These are phyloP conservation scores for Aleiodes leptofemur DNA, from an alignment of 2,888 invertebrate genomes.

Conservation along the genomic window DNA sequence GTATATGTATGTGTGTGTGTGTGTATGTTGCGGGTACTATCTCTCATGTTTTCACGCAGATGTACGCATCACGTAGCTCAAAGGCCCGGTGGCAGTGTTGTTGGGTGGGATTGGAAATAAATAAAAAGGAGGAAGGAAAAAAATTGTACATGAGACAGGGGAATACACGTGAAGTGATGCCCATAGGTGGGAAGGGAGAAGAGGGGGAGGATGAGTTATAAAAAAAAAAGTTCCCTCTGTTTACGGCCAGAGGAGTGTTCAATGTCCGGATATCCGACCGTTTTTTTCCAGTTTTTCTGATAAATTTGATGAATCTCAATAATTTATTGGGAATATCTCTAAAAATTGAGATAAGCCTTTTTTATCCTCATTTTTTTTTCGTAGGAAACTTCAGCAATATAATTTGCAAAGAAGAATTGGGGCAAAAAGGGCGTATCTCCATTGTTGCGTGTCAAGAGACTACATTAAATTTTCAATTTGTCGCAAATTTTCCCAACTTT, in stretches of 20 bases:
- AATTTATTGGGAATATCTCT: no score
- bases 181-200: no score
- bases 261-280: conserved; percentile 2
- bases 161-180: conserved; percentile 38
- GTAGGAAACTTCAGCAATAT: no score
- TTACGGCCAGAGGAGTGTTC: neutral
- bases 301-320: no score
- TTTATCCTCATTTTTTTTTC: no score
- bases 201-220: neutral
- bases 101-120: conserved; percentile 5
- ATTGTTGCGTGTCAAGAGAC: no score
- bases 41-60: conserved; percentile 43
- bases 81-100: conserved; percentile 4
- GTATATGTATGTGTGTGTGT: neutral
- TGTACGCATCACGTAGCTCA: conserved; percentile 35
- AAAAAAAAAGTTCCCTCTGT: neutral
- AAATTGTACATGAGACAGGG: conserved; percentile 42
- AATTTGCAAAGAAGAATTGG: no score
- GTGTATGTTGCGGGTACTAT: conserved; percentile 19
- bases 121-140: conserved; percentile 46
- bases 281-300: neutral
- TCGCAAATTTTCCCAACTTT: no score
- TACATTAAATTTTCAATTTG: no score
- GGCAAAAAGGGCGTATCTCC: no score
- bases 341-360: no score